Conservation (phyloP, 2,113 vertebrate species). For the Chunga burmeisteri region DNA sequence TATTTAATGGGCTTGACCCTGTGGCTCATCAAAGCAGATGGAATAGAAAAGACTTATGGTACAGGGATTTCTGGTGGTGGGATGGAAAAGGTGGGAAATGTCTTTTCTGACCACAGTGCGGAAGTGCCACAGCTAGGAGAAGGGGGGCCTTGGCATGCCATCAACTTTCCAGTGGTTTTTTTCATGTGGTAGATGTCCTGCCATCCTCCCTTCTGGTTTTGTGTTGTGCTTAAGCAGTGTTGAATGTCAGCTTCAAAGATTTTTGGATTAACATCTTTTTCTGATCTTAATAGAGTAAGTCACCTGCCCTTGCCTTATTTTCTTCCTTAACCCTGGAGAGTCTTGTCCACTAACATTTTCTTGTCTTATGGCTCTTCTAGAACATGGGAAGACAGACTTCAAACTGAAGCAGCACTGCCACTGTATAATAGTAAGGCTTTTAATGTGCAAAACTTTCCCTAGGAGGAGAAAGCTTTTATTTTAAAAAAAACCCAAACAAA, state of each 20-base stretch:
- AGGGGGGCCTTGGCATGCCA: background rate
- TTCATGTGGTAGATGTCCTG: background rate
- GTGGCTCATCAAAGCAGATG: background rate
- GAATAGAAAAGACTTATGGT: background rate
- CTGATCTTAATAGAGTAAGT: background rate
- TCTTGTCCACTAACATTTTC: background rate
- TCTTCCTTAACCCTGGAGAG: background rate
- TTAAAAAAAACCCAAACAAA: background rate
- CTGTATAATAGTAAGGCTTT: background rate
- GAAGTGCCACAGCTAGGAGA: background rate
- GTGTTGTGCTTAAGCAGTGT: background rate
- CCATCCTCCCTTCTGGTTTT: background rate
- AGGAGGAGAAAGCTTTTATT: background rate
- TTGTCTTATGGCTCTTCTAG: background rate
- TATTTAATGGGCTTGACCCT: background rate
- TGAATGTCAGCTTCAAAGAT: background rate
- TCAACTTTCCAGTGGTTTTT: fast-evolving
- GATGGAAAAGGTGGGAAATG: background rate
- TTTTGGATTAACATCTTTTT: background rate
- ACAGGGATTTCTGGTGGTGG: background rate
- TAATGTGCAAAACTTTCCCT: background rate
- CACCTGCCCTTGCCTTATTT: background rate
- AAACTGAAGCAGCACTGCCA: background rate
- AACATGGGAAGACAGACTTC: background rate
- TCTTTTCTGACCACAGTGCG: background rate